A percentile compares a stretch with the other conserved stretches of the same genome.
These are phyloP conservation scores for Gopherus flavomarginatus DNA, from an alignment of 2,113 vertebrate genomes.

Conservation along the genomic window DNA sequence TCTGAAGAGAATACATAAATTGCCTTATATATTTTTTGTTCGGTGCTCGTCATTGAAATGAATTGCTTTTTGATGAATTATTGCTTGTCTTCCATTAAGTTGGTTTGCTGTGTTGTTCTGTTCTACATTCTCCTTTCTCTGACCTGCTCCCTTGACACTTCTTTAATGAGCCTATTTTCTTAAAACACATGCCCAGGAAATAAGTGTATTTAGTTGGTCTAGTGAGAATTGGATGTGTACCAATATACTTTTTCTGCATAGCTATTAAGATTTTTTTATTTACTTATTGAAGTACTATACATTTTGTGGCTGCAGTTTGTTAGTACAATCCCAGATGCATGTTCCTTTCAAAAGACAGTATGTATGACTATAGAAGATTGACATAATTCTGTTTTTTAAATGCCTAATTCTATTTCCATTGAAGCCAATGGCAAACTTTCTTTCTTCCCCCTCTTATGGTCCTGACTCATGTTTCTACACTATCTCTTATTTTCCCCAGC, in stretches of 20 bases:
- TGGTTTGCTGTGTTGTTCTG: constrained; percentile 1
- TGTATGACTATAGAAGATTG: neutral
- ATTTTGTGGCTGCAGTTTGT: neutral
- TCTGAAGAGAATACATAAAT: neutral
- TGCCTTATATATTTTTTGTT: neutral
- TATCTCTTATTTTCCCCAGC: neutral
- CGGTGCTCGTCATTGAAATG: neutral
- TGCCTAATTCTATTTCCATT: neutral
- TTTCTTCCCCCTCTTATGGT: neutral
- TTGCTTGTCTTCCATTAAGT: neutral
- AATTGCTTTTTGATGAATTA: constrained; percentile 31
- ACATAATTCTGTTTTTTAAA: neutral
- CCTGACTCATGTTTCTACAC: neutral
- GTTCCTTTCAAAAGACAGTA: neutral
- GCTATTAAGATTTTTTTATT: neutral
- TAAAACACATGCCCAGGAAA: neutral
- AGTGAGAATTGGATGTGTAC: neutral
- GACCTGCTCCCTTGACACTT: neutral
- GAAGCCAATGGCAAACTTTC: neutral
- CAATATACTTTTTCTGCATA: neutral
- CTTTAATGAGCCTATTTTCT: constrained; percentile 24
- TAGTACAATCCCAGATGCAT: neutral
- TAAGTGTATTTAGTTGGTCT: neutral
- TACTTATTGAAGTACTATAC: neutral
- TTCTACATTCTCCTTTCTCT: neutral